Percentiles rank a stretch among this genome's conserved stretches.
Conservation (phyloP, 1,140 invertebrate species). For the Scylla paramamosain region DNA sequence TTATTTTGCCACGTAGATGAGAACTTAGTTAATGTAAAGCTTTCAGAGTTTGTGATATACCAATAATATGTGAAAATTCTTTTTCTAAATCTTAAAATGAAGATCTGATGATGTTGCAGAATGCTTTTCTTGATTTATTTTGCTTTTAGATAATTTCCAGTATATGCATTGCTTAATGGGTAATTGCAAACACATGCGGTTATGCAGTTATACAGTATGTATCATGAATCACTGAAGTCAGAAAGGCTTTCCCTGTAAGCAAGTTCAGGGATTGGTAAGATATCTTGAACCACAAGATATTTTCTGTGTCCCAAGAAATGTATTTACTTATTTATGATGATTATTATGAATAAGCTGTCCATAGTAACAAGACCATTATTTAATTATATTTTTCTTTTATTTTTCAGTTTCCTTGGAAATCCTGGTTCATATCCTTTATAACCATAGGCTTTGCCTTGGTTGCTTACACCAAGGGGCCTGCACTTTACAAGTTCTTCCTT, state of each 20-base stretch:
- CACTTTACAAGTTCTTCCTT: neutral
- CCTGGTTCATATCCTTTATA: constrained; percentile 66
- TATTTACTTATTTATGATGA: no score
- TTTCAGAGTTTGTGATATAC: neutral
- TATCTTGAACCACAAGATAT: no score
- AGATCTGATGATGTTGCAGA: neutral
- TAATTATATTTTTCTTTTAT: neutral
- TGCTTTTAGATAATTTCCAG: neutral
- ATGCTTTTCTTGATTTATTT: neutral
- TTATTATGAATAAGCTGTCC: no score
- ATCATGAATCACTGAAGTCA: no score
- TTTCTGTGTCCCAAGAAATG: no score
- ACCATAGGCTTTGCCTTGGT: constrained; percentile 50
- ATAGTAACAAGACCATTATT: no score
- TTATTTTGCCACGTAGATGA: neutral
- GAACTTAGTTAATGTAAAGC: neutral
- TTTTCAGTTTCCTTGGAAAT: constrained; percentile 71
- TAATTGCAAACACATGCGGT: no score
- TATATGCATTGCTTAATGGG: no score
- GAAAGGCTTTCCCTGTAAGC: no score
- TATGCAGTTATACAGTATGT: no score
- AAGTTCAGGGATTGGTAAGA: no score
- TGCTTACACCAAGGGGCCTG: constrained; percentile 50
- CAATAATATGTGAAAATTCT: neutral
- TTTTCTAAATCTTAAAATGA: neutral